Percentiles rank a stretch among this genome's conserved stretches.
These are phyloP conservation scores for Luscinia megarhynchos DNA, from an alignment of 2,797 vertebrate genomes.

Conservation along the genomic window DNA sequence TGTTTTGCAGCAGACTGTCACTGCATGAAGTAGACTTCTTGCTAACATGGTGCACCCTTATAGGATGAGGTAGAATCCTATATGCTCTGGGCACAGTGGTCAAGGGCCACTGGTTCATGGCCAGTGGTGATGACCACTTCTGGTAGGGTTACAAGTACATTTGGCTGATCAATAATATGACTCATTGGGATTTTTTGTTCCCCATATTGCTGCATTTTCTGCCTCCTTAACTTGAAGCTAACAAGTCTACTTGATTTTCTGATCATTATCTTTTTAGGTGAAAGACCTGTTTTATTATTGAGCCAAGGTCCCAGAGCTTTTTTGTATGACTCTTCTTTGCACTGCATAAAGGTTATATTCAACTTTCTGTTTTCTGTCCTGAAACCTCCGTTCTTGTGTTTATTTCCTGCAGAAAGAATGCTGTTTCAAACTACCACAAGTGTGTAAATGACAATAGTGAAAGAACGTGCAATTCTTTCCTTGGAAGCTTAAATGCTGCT, in stretches of 20 bases:
- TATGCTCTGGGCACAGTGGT: background rate
- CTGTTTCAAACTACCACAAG: background rate
- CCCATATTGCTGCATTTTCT: background rate
- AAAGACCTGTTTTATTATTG: background rate
- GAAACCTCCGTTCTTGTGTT: background rate
- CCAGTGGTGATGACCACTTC: background rate
- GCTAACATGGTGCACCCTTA: background rate
- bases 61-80: background rate
- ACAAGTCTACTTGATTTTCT: background rate
- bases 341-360: background rate
- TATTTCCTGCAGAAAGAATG: background rate
- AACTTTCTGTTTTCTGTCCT: background rate
- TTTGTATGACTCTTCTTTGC: background rate
- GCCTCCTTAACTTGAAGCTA: background rate
- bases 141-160: background rate
- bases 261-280: background rate
- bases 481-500: slow-evolving; percentile 9
- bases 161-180: background rate
- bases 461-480: slow-evolving; percentile 1
- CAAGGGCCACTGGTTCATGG: background rate
- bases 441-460: background rate
- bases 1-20: background rate
- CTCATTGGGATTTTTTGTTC: background rate
- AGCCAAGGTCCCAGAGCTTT: background rate
- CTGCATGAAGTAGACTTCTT: background rate